These are phyloP conservation scores for Macrotrachela quadricornifera DNA, from an alignment of 1,140 invertebrate species.

Conservation along the genomic window DNA sequence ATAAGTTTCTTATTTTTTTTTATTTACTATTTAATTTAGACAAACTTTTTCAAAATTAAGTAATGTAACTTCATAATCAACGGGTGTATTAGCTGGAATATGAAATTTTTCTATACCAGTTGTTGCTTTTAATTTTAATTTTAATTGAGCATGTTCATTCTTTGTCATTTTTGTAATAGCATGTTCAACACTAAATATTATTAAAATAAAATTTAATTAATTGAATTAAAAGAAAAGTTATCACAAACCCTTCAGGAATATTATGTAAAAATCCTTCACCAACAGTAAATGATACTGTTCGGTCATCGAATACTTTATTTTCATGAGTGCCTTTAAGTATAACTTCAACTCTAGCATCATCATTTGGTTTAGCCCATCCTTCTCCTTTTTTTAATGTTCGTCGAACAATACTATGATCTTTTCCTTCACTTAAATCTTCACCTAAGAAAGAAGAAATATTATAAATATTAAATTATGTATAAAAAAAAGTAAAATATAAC, in stretches of 20 bases:
- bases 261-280: slow-evolving; percentile 57
- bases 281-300: slow-evolving; percentile 49
- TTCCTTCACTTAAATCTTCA: slow-evolving; percentile 61
- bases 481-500: slow-evolving; percentile 23
- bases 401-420: slow-evolving; percentile 58
- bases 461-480: too few species aligned
- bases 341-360: slow-evolving; percentile 46
- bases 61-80: slow-evolving; percentile 54
- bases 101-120: slow-evolving; percentile 45
- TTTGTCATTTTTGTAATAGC: slow-evolving; percentile 60
- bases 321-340: slow-evolving; percentile 50
- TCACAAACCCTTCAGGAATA: slow-evolving; percentile 23
- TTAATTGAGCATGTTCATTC: slow-evolving; percentile 53
- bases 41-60: slow-evolving; percentile 57
- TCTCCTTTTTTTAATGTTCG: slow-evolving; percentile 45
- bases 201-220: slow-evolving; percentile 30
- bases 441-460: too few species aligned
- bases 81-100: slow-evolving; percentile 52
- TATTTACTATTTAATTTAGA: too few species aligned
- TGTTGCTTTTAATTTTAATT: slow-evolving; percentile 45
- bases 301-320: slow-evolving; percentile 45
- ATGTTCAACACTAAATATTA: slow-evolving; percentile 66
- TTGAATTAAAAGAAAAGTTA: too few species aligned
- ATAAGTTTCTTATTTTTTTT: too few species aligned
- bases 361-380: slow-evolving; percentile 46